Evolutionary conservation across 2,113 vertebrate species (phyloP).

Genomic region (Eidolon helvum): DNA sequence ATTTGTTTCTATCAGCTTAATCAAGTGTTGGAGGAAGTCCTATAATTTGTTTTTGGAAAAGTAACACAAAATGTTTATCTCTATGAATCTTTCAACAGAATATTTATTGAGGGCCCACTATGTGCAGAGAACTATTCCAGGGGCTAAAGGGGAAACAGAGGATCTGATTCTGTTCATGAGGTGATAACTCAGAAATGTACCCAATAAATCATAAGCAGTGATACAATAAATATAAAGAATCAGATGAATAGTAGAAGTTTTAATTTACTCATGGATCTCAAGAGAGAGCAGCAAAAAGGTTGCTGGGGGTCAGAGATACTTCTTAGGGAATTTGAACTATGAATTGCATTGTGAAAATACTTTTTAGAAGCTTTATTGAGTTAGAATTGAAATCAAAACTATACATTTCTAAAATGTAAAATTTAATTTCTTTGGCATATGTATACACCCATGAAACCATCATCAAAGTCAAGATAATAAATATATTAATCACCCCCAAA

Average conservation of each 20-base stretch:
- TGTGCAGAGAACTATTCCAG: background rate
- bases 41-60: conserved; percentile 59
- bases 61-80: background rate
- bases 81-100: background rate
- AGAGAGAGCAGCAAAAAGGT: background rate
- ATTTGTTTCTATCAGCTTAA: conserved; percentile 61
- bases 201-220: background rate
- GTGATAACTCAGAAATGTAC: background rate
- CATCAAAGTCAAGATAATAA: background rate
- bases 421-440: background rate
- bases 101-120: background rate
- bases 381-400: background rate
- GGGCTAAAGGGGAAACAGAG: background rate
- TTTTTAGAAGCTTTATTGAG: background rate
- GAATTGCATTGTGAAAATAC: background rate
- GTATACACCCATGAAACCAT: background rate
- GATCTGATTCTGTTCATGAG: background rate
- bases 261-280: background rate
- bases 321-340: background rate
- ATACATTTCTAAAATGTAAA: background rate
- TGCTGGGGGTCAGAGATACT: background rate
- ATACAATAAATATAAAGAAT: background rate
- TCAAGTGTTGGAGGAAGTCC: conserved; percentile 52
- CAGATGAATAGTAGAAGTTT: background rate
- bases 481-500: background rate